Evolutionary conservation across 2,888 invertebrate genomes (phyloP).

Genomic region (Clistopyga incitator): DNA sequence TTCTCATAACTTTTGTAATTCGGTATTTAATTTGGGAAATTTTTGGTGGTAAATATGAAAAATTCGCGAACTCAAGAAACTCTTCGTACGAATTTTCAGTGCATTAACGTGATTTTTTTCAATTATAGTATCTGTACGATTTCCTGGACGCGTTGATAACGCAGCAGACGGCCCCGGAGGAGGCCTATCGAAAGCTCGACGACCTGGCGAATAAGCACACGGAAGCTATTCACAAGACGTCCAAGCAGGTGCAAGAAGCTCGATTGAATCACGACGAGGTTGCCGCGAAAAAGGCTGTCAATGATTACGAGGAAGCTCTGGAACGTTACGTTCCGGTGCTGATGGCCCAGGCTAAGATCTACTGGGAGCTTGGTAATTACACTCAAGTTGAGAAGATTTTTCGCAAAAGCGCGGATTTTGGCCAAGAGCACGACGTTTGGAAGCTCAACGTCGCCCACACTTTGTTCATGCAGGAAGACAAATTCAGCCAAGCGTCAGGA

Average conservation of each 20-base stretch:
- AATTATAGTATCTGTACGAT: conserved; percentile 92
- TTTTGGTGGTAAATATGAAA: too few relatives aligned
- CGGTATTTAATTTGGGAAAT: too few relatives aligned
- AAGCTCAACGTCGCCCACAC: conserved; percentile 99
- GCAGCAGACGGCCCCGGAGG: conserved; percentile 97
- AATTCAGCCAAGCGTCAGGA: conserved; percentile 98
- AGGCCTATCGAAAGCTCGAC: conserved; percentile 98
- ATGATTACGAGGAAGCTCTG: conserved; percentile 95
- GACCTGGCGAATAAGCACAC: conserved; percentile 96
- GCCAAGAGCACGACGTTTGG: conserved; percentile 98
- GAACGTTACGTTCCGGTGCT: conserved; percentile 98
- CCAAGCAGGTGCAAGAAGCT: conserved; percentile 97
- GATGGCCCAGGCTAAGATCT: conserved; percentile 99
- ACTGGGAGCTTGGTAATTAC: conserved; percentile 99
- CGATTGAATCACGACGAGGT: conserved; percentile 95
- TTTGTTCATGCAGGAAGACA: conserved; percentile 99
- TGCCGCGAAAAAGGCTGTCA: conserved; percentile 94
- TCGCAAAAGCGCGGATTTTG: conserved; percentile 98
- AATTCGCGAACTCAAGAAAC: too few relatives aligned
- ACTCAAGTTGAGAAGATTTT: conserved; percentile 98
- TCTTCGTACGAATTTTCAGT: too few relatives aligned
- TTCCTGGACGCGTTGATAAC: conserved; percentile 98
- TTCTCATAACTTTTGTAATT: too few relatives aligned
- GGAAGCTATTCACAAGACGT: conserved; percentile 94
- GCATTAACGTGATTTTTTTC: neutral